Conservation (phyloP, 2,113 vertebrate species). For the Bufo gargarizans region DNA sequence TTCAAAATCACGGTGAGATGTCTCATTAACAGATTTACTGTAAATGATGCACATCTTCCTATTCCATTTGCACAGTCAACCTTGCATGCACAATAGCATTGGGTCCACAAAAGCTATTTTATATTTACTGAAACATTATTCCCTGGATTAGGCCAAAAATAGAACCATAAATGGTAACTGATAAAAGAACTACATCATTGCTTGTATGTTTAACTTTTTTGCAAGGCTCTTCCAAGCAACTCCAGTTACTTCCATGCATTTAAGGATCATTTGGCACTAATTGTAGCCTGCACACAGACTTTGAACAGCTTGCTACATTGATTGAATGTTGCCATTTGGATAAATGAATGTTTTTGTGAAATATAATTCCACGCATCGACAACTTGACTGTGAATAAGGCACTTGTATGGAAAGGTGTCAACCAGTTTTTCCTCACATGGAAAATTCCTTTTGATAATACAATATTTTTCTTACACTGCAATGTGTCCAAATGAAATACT, state of each 20-base stretch:
- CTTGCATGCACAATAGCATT: too few relatives aligned
- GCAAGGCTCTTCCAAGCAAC: not conserved
- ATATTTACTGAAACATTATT: too few relatives aligned
- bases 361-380: not conserved
- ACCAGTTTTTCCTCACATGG: not conserved
- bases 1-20: too few relatives aligned
- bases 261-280: not conserved
- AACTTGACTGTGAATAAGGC: not conserved
- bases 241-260: not conserved
- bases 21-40: too few relatives aligned
- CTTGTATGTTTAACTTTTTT: not conserved
- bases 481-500: constrained; percentile 45
- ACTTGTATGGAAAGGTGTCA: constrained; percentile 27
- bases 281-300: not conserved
- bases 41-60: too few relatives aligned
- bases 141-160: too few relatives aligned
- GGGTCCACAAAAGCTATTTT: too few relatives aligned
- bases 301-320: not conserved
- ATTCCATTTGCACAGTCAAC: too few relatives aligned
- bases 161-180: not conserved
- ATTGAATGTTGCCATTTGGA: constrained; percentile 3
- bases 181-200: not conserved
- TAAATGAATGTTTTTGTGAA: not conserved
- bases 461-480: constrained; percentile 21
- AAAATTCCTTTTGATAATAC: constrained; percentile 5